Conservation (phyloP, 1,140 invertebrate species). For the Philaenus spumarius region DNA sequence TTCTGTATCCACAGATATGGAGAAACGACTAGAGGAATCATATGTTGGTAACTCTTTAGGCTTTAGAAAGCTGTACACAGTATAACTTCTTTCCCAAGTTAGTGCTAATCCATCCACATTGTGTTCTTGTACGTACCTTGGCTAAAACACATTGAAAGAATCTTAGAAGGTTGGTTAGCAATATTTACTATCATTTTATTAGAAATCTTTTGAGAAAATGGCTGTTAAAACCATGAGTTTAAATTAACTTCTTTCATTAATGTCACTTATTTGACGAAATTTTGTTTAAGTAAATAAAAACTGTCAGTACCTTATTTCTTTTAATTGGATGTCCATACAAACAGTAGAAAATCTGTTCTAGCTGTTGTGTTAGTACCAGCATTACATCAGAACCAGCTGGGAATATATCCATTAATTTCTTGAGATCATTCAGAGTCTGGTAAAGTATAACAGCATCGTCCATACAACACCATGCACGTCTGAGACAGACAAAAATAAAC, state of each 20-base stretch:
- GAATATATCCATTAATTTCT: slow-evolving; percentile 49
- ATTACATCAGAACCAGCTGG: slow-evolving; percentile 44
- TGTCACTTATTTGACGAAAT: too few species aligned
- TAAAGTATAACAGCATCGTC: slow-evolving; percentile 68
- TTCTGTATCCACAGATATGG: slow-evolving; percentile 70
- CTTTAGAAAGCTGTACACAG: slow-evolving; percentile 77
- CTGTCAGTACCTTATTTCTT: slow-evolving; percentile 50
- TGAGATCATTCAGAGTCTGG: slow-evolving; percentile 66
- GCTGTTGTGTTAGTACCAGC: slow-evolving; percentile 52
- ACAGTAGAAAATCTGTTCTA: slow-evolving; percentile 87
- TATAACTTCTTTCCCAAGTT: slow-evolving; percentile 67
- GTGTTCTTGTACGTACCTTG: slow-evolving; percentile 65
- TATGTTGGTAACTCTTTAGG: slow-evolving; percentile 75
- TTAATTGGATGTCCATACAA: slow-evolving; percentile 79
- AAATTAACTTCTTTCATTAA: too few species aligned
- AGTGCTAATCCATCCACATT: slow-evolving; percentile 61
- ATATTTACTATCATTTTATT: not conserved
- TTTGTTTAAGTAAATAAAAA: not conserved
- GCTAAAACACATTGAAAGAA: not conserved
- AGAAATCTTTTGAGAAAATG: not conserved
- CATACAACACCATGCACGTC: slow-evolving; percentile 59
- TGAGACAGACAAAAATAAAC: slow-evolving; percentile 1
- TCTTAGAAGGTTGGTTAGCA: too few species aligned
- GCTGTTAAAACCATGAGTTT: too few species aligned
- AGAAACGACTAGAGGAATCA: slow-evolving; percentile 64